Conservation (phyloP, 2,113 vertebrate genomes). For the Lates calcarifer region DNA sequence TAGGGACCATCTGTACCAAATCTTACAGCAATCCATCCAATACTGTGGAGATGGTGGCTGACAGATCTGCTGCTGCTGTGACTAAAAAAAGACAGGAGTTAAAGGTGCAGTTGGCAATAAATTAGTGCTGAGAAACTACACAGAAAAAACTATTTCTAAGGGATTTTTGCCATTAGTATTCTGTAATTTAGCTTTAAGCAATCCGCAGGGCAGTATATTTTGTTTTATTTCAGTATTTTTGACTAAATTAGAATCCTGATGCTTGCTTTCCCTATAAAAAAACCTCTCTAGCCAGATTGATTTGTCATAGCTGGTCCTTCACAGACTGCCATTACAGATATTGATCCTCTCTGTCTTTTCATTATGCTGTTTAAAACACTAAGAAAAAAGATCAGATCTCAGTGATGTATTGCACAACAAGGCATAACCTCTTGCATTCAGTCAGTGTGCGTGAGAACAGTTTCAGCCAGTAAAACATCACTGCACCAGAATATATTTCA, state of each 20-base stretch:
- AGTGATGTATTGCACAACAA: conserved; percentile 3
- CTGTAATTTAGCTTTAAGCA: not conserved
- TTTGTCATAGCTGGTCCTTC: conserved; percentile 12
- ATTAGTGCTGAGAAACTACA: not conserved
- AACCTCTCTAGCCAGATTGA: conserved; percentile 9
- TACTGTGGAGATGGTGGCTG: too few species aligned
- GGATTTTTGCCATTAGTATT: too few species aligned
- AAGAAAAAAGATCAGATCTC: not conserved
- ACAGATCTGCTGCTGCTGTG: too few species aligned
- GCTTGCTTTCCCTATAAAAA: not conserved
- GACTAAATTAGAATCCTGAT: conserved; percentile 12
- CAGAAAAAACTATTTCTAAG: not conserved
- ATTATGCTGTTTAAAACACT: conserved; percentile 42
- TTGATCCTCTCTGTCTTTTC: conserved; percentile 39
- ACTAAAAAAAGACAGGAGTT: not conserved
- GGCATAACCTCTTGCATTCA: not conserved
- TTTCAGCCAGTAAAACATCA: not conserved
- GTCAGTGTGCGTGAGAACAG: not conserved
- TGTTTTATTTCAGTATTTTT: not conserved
- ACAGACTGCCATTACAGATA: conserved; percentile 32
- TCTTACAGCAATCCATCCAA: not conserved
- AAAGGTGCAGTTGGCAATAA: not conserved
- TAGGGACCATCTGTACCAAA: not conserved
- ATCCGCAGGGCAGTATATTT: not conserved
- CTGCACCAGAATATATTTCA: not conserved